Conservation (phyloP, 2,113 vertebrate genomes). For the Myiopsitta monachus region DNA sequence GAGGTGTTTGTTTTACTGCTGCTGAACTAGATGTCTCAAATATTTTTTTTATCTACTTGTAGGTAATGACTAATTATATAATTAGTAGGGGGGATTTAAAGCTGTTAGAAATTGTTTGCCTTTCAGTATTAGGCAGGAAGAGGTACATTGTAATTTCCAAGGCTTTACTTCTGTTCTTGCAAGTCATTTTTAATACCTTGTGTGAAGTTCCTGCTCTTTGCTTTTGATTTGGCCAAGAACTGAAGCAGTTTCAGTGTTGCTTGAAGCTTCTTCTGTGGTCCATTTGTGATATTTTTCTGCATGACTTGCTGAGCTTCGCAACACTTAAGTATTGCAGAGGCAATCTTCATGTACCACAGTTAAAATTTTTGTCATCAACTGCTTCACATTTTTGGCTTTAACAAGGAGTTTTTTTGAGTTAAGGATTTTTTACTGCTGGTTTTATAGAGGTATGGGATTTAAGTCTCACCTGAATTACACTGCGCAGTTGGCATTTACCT, state of each 20-base stretch:
- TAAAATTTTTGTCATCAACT: neutral
- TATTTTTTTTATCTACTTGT: neutral
- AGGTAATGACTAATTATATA: neutral
- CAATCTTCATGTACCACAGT: neutral
- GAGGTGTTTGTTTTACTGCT: neutral
- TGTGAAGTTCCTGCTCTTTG: neutral
- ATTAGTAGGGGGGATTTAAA: neutral
- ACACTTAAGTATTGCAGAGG: neutral
- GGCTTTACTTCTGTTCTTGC: neutral
- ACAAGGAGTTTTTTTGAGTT: neutral
- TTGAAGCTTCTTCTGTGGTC: neutral
- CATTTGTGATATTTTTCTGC: neutral
- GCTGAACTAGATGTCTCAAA: neutral
- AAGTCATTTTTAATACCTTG: neutral
- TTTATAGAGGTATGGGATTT: neutral
- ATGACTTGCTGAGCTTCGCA: neutral
- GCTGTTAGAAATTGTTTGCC: neutral
- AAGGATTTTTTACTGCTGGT: neutral
- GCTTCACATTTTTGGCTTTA: neutral
- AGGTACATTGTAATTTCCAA: neutral
- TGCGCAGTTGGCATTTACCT: neutral
- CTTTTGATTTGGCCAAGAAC: neutral
- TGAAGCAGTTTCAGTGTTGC: neutral
- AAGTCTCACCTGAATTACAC: neutral
- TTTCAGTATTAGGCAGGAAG: neutral